These are phyloP conservation scores for Neofelis nebulosa DNA, from an alignment of 2,113 vertebrate species.

Conservation along the genomic window DNA sequence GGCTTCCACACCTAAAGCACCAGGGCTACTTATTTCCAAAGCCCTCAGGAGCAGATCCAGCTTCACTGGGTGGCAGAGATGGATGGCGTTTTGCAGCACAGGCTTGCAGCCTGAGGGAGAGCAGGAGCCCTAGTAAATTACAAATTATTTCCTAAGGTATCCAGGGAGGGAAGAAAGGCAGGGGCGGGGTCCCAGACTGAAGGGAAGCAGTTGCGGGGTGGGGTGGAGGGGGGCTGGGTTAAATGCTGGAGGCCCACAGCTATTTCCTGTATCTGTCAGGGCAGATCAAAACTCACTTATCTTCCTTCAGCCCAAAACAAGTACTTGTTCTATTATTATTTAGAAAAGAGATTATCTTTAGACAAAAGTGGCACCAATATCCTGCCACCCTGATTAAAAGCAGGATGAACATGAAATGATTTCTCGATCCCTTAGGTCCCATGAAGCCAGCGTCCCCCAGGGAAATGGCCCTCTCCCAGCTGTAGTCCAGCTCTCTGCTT, in stretches of 20 bases:
- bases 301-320: background rate
- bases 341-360: constrained; percentile 55
- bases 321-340: background rate
- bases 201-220: background rate
- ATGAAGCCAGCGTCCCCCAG: background rate
- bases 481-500: background rate
- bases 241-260: background rate
- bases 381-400: constrained; percentile 56
- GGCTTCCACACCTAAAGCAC: too few relatives aligned
- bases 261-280: background rate
- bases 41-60: background rate
- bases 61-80: background rate
- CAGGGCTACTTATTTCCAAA: background rate
- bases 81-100: background rate
- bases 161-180: background rate
- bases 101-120: background rate
- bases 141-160: background rate
- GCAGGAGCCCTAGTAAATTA: background rate
- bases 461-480: constrained; percentile 62
- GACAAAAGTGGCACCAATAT: constrained; percentile 53
- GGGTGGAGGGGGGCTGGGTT: accelerated
- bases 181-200: background rate
- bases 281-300: background rate
- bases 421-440: background rate
- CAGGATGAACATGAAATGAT: constrained; percentile 58